Percentiles rank a stretch among this genome's conserved stretches.
Conservation (phyloP, 1,140 invertebrate genomes). For the Cephus cinctus region DNA sequence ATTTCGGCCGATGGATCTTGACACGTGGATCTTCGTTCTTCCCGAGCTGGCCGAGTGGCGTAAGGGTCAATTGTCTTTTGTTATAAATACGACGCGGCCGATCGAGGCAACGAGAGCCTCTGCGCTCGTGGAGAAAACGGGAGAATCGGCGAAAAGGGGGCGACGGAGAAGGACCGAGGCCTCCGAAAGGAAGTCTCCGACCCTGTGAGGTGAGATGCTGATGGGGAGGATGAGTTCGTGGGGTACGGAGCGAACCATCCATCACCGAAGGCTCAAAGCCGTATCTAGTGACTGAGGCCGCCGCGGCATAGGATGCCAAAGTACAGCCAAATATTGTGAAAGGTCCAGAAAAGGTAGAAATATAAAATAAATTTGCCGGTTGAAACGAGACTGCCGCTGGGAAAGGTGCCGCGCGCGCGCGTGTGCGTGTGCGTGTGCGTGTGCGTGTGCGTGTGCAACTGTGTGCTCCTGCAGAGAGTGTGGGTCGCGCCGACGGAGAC, state of each 20-base stretch:
- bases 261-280: conserved; percentile 52
- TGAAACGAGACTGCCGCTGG: conserved; percentile 3
- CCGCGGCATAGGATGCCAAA: conserved; percentile 34
- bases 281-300: conserved; percentile 41
- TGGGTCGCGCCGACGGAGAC: no score
- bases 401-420: background rate
- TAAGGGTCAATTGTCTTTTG: no score
- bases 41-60: no score
- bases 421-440: conserved; percentile 16
- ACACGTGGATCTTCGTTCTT: no score
- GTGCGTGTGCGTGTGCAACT: conserved; percentile 36
- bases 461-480: no score
- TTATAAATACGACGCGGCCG: no score
- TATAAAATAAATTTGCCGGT: conserved; percentile 50
- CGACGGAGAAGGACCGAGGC: conserved; percentile 5
- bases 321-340: conserved; percentile 57
- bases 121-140: background rate
- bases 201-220: no score
- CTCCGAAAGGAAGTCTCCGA: conserved; percentile 24
- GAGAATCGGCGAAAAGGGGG: no score
- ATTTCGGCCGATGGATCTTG: no score
- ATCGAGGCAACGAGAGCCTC: no score
- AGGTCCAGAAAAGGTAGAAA: conserved; percentile 57
- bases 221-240: conserved; percentile 35
- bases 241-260: conserved; percentile 48